These are phyloP conservation scores for Apis cerana DNA, from an alignment of 1,140 invertebrate genomes.

Conservation along the genomic window DNA sequence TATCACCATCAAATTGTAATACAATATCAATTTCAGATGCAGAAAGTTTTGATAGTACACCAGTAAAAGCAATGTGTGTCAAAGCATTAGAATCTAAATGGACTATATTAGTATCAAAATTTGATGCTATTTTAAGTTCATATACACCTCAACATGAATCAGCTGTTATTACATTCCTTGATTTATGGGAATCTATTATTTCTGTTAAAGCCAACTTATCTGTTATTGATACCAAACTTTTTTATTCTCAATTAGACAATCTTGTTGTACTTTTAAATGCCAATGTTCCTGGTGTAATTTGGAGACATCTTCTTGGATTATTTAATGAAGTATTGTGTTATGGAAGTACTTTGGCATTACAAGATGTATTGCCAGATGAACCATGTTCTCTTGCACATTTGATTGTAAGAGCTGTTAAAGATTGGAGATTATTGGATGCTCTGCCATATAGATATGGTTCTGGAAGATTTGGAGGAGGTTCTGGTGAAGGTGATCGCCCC, in stretches of 20 bases:
- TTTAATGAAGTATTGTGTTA: slow-evolving; percentile 95
- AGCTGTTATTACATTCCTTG: slow-evolving; percentile 89
- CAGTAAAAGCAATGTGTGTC: slow-evolving; percentile 91
- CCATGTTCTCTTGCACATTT: slow-evolving; percentile 92
- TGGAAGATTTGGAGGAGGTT: slow-evolving; percentile 82
- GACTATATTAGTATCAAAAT: slow-evolving; percentile 86
- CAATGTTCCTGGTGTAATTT: slow-evolving; percentile 89
- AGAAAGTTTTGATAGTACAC: slow-evolving; percentile 90
- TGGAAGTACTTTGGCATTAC: slow-evolving; percentile 92
- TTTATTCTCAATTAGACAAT: slow-evolving; percentile 91
- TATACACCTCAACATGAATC: slow-evolving; percentile 80
- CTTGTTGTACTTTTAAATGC: slow-evolving; percentile 88
- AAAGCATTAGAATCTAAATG: slow-evolving; percentile 92
- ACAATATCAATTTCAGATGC: slow-evolving; percentile 87
- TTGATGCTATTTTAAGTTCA: slow-evolving; percentile 80
- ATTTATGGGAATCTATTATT: slow-evolving; percentile 94
- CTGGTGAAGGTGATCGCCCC: slow-evolving; percentile 83
- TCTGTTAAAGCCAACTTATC: slow-evolving; percentile 94
- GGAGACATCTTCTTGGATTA: slow-evolving; percentile 90
- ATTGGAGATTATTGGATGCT: slow-evolving; percentile 88
- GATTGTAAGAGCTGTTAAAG: slow-evolving; percentile 91
- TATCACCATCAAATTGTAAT: slow-evolving; percentile 81
- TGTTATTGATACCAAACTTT: slow-evolving; percentile 93
- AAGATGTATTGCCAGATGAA: slow-evolving; percentile 92
- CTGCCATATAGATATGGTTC: slow-evolving; percentile 83